Base-by-base conservation (phyloP, 2,888 invertebrate species). In the Cybosia mesomella region DNA sequence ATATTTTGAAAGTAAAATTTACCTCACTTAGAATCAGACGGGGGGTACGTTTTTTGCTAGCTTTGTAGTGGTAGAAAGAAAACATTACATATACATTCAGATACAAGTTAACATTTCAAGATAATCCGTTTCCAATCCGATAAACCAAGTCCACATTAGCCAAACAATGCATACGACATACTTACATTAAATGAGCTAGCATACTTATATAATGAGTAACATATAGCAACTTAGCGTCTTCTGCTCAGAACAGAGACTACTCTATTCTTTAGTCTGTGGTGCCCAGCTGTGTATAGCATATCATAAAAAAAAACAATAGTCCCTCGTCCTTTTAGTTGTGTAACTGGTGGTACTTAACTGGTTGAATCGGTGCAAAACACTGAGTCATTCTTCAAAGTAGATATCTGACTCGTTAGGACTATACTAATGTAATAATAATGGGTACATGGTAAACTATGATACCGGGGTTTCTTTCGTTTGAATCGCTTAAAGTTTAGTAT, bases 341-440 rank as follows among this genome's bases (percentile, higher is more conserved):
- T 11, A 55, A 55, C 55, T 55, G 22, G 55, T 55, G 22, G 21
- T 55, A 55, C 54, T 54, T 54, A 59, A 36, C n/a, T 61, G 3
- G 72, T 79, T 70, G 49, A 49, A 18, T 18, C n/a, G 49, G 49
- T n/a, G n/a, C 49, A 49, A 49, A 49, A 49, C 49, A 49, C n/a
- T 49, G 49, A 49, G n/a, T 49, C 49, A 24, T 55, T 24, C 68
- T 59, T 61, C 11, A 61, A 65, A 68, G 69, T 60, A 64, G 22
- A 65, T 57, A 59, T 21, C 58, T 21, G 53, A 18, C 65, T 70
- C 28, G 62, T 71, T 71, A 72, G 66, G 58, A 55, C 62, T 61
- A 77, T 66, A 70, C 69, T 73, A 68, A 75, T 77, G 71, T 55
- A 7, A 32, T 49, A 49, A 49, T 49, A 49, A 49, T 49, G 49